Evolutionary conservation across 1,140 invertebrate genomes (phyloP), one percentile per base, ranked within the genome.

Genomic region (Piezodorus guildinii): DNA sequence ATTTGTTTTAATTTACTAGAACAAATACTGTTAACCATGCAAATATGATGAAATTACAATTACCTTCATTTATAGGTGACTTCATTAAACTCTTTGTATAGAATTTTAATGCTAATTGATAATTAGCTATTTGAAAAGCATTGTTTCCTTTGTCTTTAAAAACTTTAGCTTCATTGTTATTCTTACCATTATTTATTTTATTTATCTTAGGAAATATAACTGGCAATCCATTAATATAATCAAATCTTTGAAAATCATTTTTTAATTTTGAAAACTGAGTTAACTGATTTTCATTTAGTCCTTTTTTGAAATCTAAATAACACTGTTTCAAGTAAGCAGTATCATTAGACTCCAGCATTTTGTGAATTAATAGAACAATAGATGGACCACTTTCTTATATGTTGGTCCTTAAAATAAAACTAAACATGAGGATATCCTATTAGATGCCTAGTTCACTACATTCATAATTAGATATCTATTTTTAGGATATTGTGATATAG

Each of bases 121-220:
- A 91, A 69, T 89, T 81, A 62, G 85, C 85, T 67, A 80, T 81
- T 68, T 86, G 84, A 68, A 93, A 94, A 25, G 80, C 82, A 54
- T 79, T 77, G 71, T 94, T 94, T 17, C 90, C 93, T 64, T 81
- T 76, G 58, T 84, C 80, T 74, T 94, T 90, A 5, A 85, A 73
- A 61, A 78, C 73, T 19, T 79, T 74, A 1, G 89, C 83, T 70
- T 80, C 78, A 62, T 81, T 75, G 10, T 77, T 71, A 73, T 81
- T 79, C 75, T 94, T 94, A 60, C 63, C 44, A 34, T 60, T 45
- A 43, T 65, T 23, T 19, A 30, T 34, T 34, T 19, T 34, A 14
- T 44, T 23, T n/a, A 60, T 60, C 25, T 60, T 17, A 44, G 27
- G 17, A 17, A 39, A 16, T n/a, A 39, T n/a, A 17, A 44, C 58